Evolutionary conservation across 2,888 invertebrate species (phyloP).

Genomic region (Eupithecia dodoneata): DNA sequence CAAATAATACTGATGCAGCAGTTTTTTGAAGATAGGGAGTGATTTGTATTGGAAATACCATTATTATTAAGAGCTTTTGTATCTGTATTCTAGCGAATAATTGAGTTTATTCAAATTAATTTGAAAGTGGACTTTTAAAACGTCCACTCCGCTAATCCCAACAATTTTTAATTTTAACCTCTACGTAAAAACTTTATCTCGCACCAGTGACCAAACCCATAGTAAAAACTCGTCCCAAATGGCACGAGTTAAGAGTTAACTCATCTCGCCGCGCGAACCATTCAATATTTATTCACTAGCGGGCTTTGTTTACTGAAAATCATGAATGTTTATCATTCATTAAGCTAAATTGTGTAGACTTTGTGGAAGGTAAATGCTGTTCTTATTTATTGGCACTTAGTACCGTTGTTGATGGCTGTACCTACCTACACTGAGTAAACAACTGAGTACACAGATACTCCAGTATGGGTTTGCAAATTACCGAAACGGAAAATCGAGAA

Average conservation of each 20-base stretch:
- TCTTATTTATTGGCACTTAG: constrained; percentile 8
- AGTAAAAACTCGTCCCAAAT: constrained; percentile 2
- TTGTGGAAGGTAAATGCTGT: constrained; percentile 7
- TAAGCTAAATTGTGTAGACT: constrained; percentile 8
- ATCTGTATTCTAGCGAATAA: no score
- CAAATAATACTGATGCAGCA: no score
- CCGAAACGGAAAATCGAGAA: background rate
- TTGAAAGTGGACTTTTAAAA: background rate
- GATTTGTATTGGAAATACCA: no score
- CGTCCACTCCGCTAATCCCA: background rate
- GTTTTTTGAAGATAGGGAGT: no score
- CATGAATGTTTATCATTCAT: constrained; percentile 17
- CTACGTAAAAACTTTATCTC: background rate
- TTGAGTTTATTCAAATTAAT: no score
- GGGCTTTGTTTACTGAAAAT: constrained; percentile 12
- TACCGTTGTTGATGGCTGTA: constrained; percentile 8
- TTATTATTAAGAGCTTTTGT: no score
- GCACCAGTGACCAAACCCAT: background rate
- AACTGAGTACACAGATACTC: background rate
- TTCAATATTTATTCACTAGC: constrained; percentile 10
- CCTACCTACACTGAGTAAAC: background rate
- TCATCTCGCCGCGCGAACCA: constrained; percentile 4
- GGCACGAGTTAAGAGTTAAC: constrained; percentile 5
- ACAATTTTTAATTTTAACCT: background rate
- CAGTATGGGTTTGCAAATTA: background rate